Conservation (phyloP, 2,797 vertebrate genomes). For the Scolopax rusticola region DNA sequence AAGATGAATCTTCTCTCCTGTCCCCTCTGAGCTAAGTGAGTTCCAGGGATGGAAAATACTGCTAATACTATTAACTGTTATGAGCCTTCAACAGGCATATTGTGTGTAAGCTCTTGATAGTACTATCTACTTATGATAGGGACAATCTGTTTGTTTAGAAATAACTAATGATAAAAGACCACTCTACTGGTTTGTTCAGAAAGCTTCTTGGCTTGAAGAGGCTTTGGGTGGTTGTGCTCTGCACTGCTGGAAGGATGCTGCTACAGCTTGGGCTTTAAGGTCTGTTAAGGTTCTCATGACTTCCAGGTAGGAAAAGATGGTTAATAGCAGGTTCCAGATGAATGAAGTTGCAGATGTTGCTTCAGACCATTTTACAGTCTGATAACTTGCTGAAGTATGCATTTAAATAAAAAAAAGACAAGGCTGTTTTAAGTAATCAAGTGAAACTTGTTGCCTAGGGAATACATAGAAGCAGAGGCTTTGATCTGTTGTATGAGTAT, state of each 20-base stretch:
- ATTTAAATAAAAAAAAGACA: background rate
- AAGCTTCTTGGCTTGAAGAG: background rate
- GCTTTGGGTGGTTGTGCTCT: background rate
- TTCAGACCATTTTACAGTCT: background rate
- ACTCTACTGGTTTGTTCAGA: background rate
- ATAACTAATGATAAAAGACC: background rate
- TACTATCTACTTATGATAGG: background rate
- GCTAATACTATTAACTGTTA: background rate
- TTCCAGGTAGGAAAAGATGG: background rate
- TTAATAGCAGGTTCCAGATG: background rate
- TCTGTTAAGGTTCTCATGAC: background rate
- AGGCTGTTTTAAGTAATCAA: background rate
- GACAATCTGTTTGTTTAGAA: conserved; percentile 6
- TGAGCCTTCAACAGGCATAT: background rate
- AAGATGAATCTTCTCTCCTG: background rate
- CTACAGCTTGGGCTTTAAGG: background rate
- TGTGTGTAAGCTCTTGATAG: background rate
- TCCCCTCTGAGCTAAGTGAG: background rate
- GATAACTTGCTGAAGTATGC: background rate
- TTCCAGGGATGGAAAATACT: background rate
- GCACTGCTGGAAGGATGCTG: background rate
- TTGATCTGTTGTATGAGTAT: background rate
- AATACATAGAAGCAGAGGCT: background rate
- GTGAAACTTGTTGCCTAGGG: background rate
- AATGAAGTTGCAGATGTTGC: background rate